Evolutionary conservation across 2,888 invertebrate genomes (phyloP), one percentile per base, ranked within the genome.

Genomic region (Linyphia triangularis): DNA sequence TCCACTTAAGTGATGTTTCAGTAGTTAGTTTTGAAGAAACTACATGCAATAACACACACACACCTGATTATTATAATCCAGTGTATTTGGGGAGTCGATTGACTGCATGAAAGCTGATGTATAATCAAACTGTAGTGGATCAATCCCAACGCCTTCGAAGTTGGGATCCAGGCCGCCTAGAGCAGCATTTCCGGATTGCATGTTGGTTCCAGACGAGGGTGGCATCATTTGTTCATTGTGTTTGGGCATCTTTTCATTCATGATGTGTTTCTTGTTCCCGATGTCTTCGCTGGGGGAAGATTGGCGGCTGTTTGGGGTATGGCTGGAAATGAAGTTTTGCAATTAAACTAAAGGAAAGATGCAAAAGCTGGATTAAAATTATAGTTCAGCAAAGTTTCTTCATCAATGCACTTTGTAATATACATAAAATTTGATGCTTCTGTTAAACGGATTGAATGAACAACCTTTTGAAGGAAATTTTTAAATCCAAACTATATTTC

Each of bases 221-320:
- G 92, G 92, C 22, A 92, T 92, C 73, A 85, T 85, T 67, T 83
- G 89, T 77, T 88, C 90, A 61, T 73, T 37, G 30, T 85, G 85
- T 28, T 89, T 89, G 16, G 90, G 77, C 28, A 86, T 28, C 57
- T 90, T 86, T 63, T 86, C 89, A 82, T 82, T 82, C 78, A 89
- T 63, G 33, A 90, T 92, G 91, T 95, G 95, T 92, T 95, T 95
- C 57, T 84, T 73, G 26, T 33, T 78, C 86, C 95, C 93, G 88
- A 96, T 96, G 92, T 96, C 96, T 93, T 97, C 97, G 19, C 97
- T 96, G 73, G 98, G 97, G 63, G 97, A 98, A 90, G 97, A 97
- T 93, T 97, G 97, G 92, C 97, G 95, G 92, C 97, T 97, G 79
- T 97, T 79, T n/a, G 72, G 63, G 9, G 67, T 13, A 26, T 82